Percentiles rank a stretch among this genome's conserved stretches.
Conservation (phyloP, 1,140 invertebrate genomes). For the Helicoverpa zea region DNA sequence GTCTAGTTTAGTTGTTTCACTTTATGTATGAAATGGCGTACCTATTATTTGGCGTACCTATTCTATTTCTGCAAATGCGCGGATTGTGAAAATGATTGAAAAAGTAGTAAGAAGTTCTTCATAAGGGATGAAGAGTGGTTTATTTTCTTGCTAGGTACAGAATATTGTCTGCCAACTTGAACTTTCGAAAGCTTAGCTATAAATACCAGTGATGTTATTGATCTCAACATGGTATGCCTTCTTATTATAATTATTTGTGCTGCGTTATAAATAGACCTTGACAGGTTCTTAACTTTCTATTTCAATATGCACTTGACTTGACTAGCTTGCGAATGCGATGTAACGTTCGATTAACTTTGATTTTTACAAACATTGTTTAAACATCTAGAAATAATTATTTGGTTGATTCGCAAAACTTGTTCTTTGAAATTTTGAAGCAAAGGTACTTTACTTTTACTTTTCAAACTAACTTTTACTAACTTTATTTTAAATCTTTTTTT, state of each 20-base stretch:
- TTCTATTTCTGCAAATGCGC: background rate
- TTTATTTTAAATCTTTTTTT: too few relatives aligned
- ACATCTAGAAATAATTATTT: too few relatives aligned
- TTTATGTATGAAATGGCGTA: constrained; percentile 13
- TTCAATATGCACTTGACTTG: constrained; percentile 33
- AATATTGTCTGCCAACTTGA: too few relatives aligned
- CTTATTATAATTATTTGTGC: constrained; percentile 2
- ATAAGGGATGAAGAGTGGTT: too few relatives aligned
- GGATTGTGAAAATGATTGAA: too few relatives aligned
- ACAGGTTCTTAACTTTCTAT: constrained; percentile 37
- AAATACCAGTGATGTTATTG: background rate
- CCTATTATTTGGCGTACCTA: background rate
- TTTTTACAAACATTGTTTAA: background rate
- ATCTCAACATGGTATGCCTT: background rate
- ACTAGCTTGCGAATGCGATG: background rate
- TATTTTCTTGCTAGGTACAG: too few relatives aligned
- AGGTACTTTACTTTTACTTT: too few relatives aligned
- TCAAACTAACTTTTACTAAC: too few relatives aligned
- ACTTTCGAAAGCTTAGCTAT: background rate
- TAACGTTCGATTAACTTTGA: background rate
- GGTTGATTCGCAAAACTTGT: too few relatives aligned
- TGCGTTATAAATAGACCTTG: constrained; percentile 33
- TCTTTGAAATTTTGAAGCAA: too few relatives aligned
- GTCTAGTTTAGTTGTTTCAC: background rate
- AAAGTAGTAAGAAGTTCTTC: too few relatives aligned